These are phyloP conservation scores for Apamea anceps DNA, from an alignment of 2,888 invertebrate species.

Conservation along the genomic window DNA sequence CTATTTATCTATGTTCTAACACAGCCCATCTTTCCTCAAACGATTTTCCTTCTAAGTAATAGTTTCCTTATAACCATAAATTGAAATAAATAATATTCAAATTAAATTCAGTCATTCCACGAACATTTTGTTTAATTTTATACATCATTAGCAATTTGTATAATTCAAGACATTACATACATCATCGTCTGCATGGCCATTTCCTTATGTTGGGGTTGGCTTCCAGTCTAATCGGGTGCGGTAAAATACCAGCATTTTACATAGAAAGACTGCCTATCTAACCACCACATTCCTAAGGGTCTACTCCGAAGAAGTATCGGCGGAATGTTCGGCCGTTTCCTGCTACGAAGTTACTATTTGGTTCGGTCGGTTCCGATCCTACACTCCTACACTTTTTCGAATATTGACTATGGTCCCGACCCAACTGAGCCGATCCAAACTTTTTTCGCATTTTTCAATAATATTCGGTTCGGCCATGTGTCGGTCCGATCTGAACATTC, in stretches of 20 bases:
- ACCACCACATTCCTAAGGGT: not conserved
- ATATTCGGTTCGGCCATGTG: too few species aligned
- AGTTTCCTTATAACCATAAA: conserved; percentile 13
- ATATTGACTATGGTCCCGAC: too few species aligned
- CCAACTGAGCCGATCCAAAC: too few species aligned
- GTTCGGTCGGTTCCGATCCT: too few species aligned
- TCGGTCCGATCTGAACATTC: too few species aligned
- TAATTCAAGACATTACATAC: not conserved
- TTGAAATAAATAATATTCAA: conserved; percentile 6
- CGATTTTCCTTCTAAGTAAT: conserved; percentile 38
- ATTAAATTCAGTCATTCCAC: too few species aligned
- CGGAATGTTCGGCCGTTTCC: too few species aligned
- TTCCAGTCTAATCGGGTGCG: not conserved
- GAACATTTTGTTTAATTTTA: not conserved
- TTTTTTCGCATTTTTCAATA: too few species aligned
- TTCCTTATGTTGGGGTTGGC: not conserved
- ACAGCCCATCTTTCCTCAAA: conserved; percentile 23
- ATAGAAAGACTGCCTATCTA: not conserved
- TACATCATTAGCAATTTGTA: not conserved
- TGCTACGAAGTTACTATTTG: too few species aligned
- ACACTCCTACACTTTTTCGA: too few species aligned
- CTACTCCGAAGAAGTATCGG: too few species aligned
- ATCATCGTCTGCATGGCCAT: too few species aligned
- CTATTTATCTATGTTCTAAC: not conserved
- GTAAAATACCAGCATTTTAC: not conserved